A percentile compares a stretch with the other conserved stretches of the same genome.
Conservation (phyloP, 1,140 invertebrate genomes). For the Formica exsecta region DNA sequence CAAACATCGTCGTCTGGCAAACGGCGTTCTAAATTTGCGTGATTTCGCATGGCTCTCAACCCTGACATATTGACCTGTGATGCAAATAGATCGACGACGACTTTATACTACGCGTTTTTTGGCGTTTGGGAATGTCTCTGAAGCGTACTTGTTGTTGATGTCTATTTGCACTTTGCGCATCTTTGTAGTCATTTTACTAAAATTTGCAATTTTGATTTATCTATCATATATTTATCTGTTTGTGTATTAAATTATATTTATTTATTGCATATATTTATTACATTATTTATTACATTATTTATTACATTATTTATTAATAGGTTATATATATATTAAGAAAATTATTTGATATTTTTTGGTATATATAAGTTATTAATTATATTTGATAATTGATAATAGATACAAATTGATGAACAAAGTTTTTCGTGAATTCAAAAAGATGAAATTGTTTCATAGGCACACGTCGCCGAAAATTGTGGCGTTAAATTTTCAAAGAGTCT, state of each 20-base stretch:
- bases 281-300: background rate
- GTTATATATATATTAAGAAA: background rate
- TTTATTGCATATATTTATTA: background rate
- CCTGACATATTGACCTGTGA: conserved; percentile 54
- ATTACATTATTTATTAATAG: background rate
- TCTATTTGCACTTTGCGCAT: background rate
- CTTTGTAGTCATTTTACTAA: background rate
- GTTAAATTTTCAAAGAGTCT: conserved; percentile 25
- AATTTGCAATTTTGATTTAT: background rate
- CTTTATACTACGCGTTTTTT: conserved; percentile 26
- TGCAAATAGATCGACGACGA: conserved; percentile 41
- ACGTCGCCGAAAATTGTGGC: conserved; percentile 36
- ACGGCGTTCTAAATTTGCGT: conserved; percentile 39
- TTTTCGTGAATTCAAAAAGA: conserved; percentile 36
- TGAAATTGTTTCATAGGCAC: background rate
- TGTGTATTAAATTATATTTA: background rate
- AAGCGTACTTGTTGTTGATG: background rate
- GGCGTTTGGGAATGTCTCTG: conserved; percentile 19
- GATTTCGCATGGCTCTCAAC: conserved; percentile 40
- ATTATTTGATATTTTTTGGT: background rate
- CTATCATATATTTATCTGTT: background rate
- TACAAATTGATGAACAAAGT: background rate
- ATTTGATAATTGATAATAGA: background rate
- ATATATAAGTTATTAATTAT: background rate
- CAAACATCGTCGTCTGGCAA: background rate